These are phyloP conservation scores for Eurystomus glaucurus DNA, from an alignment of 2,797 vertebrate species.

Conservation along the genomic window DNA sequence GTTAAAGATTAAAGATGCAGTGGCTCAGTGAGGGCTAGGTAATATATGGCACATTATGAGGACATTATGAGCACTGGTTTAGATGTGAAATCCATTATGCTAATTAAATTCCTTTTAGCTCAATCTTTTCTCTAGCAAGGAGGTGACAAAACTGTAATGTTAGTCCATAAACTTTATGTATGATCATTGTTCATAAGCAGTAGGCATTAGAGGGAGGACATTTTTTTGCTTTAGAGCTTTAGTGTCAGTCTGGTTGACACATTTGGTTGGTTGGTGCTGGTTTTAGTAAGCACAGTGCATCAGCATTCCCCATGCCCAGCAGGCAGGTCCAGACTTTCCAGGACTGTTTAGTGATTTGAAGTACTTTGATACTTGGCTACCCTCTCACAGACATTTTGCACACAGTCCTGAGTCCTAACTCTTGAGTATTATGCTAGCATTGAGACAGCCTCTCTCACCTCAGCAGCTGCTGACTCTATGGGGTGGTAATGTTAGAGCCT, in stretches of 20 bases:
- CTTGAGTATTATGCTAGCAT: neutral
- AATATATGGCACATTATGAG: neutral
- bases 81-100: conserved; percentile 37
- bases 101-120: conserved; percentile 38
- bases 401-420: neutral
- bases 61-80: conserved; percentile 13
- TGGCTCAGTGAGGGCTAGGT: neutral
- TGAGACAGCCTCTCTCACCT: neutral
- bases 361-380: neutral
- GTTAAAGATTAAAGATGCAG: conserved; percentile 47
- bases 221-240: neutral
- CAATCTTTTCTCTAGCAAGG: neutral
- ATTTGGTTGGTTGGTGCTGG: neutral
- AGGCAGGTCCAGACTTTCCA: neutral
- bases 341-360: neutral
- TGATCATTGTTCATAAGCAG: neutral
- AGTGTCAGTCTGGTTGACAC: neutral
- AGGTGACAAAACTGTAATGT: neutral
- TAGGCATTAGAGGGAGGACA: neutral
- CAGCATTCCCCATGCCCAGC: neutral
- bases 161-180: neutral
- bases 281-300: neutral
- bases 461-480: neutral
- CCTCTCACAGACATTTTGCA: neutral
- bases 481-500: neutral